These are phyloP conservation scores for Henricia sp. DNA, from an alignment of 53 echinoderm and acorn worm species.

Conservation along the genomic window DNA sequence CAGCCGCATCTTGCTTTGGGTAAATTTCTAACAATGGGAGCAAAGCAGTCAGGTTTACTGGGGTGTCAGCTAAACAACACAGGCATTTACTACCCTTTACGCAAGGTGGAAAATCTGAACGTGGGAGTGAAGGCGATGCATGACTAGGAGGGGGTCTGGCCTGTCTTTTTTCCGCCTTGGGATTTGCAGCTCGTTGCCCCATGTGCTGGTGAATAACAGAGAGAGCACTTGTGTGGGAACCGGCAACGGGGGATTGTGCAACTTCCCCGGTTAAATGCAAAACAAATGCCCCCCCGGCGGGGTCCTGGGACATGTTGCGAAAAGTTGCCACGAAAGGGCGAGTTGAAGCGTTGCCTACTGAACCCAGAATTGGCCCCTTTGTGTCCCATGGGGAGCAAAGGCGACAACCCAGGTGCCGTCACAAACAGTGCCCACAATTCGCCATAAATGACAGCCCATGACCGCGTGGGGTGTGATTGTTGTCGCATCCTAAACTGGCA, in stretches of 20 bases:
- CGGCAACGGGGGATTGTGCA: slow-evolving; percentile 22
- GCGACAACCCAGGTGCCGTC: neutral
- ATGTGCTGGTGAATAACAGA: neutral
- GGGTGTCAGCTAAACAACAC: slow-evolving; percentile 26
- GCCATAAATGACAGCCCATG: slow-evolving; percentile 56
- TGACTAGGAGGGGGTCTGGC: neutral
- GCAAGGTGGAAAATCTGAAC: neutral
- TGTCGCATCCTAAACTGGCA: slow-evolving; percentile 61
- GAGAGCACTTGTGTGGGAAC: slow-evolving; percentile 13
- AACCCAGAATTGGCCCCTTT: no score
- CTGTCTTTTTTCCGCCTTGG: neutral
- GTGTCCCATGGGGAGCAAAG: neutral
- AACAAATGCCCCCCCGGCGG: neutral
- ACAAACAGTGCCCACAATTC: slow-evolving; percentile 58
- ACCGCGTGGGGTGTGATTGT: neutral
- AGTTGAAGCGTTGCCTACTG: no score
- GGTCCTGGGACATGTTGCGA: neutral
- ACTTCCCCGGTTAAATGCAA: slow-evolving; percentile 16
- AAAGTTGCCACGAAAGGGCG: no score
- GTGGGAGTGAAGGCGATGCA: neutral
- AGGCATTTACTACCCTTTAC: neutral
- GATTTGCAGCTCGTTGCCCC: slow-evolving; percentile 16
- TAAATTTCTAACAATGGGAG: slow-evolving; percentile 6
- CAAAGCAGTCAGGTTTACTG: slow-evolving; percentile 27
- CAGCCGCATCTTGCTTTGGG: slow-evolving; percentile 17